These are phyloP conservation scores for Protobothrops flavoviridis DNA, from an alignment of 2,113 vertebrate species.

Conservation along the genomic window DNA sequence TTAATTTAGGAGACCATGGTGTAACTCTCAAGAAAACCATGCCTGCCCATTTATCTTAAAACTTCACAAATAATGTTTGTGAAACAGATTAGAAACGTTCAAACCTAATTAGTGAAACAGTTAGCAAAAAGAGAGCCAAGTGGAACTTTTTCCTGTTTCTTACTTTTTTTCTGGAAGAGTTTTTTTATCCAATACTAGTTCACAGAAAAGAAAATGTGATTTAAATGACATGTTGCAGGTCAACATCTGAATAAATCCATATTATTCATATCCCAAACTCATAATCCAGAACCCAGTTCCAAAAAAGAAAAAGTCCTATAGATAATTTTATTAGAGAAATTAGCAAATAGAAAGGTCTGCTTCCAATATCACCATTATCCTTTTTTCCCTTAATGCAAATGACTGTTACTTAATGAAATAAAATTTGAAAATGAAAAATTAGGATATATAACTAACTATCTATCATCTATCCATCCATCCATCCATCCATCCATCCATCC, in stretches of 20 bases:
- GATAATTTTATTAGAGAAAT: background rate
- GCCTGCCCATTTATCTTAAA: background rate
- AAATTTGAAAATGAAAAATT: background rate
- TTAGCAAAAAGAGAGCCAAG: background rate
- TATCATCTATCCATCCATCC: no score
- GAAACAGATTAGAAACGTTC: background rate
- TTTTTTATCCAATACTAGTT: background rate
- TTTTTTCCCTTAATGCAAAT: background rate
- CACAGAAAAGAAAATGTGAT: background rate
- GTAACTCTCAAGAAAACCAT: background rate
- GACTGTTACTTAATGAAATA: background rate
- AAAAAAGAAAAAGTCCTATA: background rate
- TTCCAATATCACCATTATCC: background rate
- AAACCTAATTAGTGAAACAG: background rate
- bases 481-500: no score
- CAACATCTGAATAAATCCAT: background rate
- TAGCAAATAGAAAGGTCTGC: background rate
- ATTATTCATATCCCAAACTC: background rate
- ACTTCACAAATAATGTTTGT: background rate
- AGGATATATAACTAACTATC: no score
- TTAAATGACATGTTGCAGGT: background rate
- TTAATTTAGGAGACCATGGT: background rate
- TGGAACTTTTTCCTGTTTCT: background rate
- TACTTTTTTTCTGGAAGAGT: background rate
- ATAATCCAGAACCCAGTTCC: background rate